These are phyloP conservation scores for Pteropus alecto DNA, from an alignment of 2,113 vertebrate species.

Conservation along the genomic window DNA sequence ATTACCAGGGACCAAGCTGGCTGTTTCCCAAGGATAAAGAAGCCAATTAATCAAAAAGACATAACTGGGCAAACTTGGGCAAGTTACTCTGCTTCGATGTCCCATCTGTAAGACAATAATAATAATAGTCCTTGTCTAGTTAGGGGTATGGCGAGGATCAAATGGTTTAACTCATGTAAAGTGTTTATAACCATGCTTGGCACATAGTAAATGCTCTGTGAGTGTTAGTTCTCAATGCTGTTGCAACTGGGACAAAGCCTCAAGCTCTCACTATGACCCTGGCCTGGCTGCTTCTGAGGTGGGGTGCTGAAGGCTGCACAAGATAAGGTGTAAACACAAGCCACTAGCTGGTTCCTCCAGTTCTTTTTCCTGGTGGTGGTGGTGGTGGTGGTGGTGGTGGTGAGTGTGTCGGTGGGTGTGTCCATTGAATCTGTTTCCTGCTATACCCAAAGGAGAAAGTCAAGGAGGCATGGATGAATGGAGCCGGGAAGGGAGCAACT, in stretches of 20 bases:
- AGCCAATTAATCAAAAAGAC: neutral
- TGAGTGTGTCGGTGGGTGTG: neutral
- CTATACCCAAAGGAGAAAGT: neutral
- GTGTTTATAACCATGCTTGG: neutral
- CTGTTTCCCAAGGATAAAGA: neutral
- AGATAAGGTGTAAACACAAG: neutral
- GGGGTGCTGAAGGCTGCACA: neutral
- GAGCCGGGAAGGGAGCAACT: neutral
- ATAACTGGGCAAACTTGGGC: neutral
- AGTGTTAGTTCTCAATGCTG: neutral
- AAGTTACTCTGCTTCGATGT: neutral
- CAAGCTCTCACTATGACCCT: neutral
- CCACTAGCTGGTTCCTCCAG: slow-evolving; percentile 1
- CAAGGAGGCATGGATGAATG: neutral
- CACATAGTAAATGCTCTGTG: neutral
- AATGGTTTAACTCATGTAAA: neutral
- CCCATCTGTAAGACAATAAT: neutral
- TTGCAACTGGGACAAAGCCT: neutral
- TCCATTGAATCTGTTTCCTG: neutral
- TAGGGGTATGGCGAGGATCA: neutral
- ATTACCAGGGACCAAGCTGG: neutral
- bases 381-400: no score
- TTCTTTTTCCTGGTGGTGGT: neutral
- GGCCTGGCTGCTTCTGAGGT: neutral
- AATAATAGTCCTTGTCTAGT: neutral